Conservation (phyloP, 2,888 invertebrate species). For the Neocrepidodera transversa region DNA sequence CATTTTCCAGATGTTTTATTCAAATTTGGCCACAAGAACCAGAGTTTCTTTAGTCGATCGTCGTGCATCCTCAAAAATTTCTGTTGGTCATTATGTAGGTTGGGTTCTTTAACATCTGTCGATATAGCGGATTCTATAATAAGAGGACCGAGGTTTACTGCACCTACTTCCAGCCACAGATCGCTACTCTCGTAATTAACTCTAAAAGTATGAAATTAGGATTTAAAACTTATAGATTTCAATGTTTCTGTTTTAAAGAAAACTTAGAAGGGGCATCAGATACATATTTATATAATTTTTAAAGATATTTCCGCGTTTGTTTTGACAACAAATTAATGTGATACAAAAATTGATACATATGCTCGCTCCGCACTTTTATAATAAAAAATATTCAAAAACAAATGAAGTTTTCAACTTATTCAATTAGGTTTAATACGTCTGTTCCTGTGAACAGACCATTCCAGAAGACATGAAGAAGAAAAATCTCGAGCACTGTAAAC, state of each 20-base stretch:
- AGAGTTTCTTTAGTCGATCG: conserved; percentile 82
- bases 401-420: too few species aligned
- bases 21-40: conserved; percentile 91
- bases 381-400: too few species aligned
- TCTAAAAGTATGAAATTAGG: conserved; percentile 11
- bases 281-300: too few species aligned
- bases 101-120: conserved; percentile 71
- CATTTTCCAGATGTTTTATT: conserved; percentile 74
- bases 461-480: too few species aligned
- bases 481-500: too few species aligned
- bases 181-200: conserved; percentile 63
- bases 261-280: too few species aligned
- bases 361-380: too few species aligned
- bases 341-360: too few species aligned
- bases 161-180: conserved; percentile 92
- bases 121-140: conserved; percentile 89
- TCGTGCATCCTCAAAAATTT: conserved; percentile 85
- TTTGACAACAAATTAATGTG: not conserved
- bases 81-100: conserved; percentile 80
- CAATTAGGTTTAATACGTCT: too few species aligned
- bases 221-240: not conserved
- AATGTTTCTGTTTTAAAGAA: too few species aligned
- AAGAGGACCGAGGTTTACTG: conserved; percentile 87
- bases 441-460: too few species aligned
- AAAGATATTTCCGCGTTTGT: too few species aligned